Evolutionary conservation across 2,113 vertebrate genomes (phyloP).

Genomic region (Manacus vitellinus): DNA sequence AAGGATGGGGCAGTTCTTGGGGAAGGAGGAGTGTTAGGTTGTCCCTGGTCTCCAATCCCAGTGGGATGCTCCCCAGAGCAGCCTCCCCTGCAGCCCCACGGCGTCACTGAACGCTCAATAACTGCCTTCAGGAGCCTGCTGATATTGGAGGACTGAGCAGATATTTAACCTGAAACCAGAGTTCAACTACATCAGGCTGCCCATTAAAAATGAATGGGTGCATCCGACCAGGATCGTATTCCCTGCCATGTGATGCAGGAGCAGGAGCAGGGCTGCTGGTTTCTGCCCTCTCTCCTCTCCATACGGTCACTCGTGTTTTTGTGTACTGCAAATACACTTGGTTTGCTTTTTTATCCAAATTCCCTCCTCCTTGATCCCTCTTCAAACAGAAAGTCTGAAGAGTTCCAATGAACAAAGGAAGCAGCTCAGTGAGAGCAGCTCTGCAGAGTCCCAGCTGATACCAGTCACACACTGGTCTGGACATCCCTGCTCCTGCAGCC

Average conservation of each 20-base stretch:
- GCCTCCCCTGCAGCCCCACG: background rate
- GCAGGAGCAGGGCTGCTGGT: background rate
- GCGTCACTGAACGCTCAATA: fast-evolving
- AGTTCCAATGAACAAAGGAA: background rate
- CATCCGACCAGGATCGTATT: background rate
- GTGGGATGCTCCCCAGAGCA: fast-evolving
- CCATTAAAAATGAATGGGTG: background rate
- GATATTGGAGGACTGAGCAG: no score
- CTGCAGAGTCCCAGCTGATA: background rate
- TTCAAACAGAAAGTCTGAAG: background rate
- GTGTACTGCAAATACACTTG: background rate
- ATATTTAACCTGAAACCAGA: background rate
- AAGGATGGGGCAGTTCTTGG: fast-evolving
- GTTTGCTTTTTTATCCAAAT: background rate
- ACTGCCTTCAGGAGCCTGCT: background rate
- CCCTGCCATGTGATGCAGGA: background rate
- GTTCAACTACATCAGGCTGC: background rate
- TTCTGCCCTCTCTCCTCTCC: background rate
- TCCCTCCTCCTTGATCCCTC: background rate
- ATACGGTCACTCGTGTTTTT: background rate
- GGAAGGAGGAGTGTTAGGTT: fast-evolving
- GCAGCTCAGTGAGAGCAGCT: background rate
- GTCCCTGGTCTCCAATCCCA: fast-evolving
- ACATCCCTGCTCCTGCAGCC: background rate
- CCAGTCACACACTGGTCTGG: background rate